Base-by-base conservation (phyloP, 2,113 vertebrate species). In the Willisornis vidua region DNA sequence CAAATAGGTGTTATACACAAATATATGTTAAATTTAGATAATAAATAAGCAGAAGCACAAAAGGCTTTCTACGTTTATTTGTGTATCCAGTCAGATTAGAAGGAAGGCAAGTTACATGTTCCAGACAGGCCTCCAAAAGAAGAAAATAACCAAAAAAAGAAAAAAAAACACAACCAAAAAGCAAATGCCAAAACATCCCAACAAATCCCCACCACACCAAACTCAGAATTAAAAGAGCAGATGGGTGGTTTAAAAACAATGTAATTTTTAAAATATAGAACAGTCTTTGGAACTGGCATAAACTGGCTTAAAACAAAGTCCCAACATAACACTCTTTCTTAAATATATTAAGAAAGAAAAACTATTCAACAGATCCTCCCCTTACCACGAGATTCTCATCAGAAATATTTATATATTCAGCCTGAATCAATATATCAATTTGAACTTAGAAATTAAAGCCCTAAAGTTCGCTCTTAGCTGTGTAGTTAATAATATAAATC, bases 401-500 rank as follows among this genome's bases (percentile, higher is more conserved):
- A 55, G 29, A 95, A 93, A 45, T 74, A 92, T 51, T 94, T 93
- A 90, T 89, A 58, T 90, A 94, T 82, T 97, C 89, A 93, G 85
- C 95, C 94, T 90, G 66, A 97, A 87, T 94, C 72, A 85, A 71
- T 89, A 96, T 51, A n/a, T 71, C 16, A 9, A 89, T 89, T 92
- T 92, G 80, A 96, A 96, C 49, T 89, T 79, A 10, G 22, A 97
- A 97, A 97, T 95, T 89, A 93, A 95, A 94, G 39, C 45, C 65
- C 67, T 87, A 45, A 96, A 94, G 85, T 92, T 70, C 92, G 68
- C 90, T 97, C 54, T 43, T 75, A 96, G 74, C 45, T 4, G 6
- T 75, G 41, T 73, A 93, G 75, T 89, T 98, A 97, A 96, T 90
- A 91, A 84, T 45, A 93, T 46, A 96, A 95, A 97, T 77, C 85